phyloP scores from a whole-genome alignment of 2,113 vertebrate species.

The Cromileptes altivelis region DNA sequence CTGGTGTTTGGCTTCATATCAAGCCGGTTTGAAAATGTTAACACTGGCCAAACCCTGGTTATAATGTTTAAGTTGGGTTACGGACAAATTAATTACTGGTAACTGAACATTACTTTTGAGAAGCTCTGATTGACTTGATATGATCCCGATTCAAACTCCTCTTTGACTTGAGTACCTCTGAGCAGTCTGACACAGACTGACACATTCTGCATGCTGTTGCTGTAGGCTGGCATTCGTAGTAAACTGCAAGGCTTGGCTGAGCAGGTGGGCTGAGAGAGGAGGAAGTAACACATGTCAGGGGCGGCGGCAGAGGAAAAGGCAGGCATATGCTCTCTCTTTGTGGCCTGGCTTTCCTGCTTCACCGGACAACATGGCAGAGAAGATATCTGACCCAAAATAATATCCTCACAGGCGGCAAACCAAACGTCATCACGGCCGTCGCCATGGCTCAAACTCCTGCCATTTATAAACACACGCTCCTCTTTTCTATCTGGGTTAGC shows the following conservation, averaged over 20 bases:
- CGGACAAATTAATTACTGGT: neutral
- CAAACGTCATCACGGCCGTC: conserved; percentile 14
- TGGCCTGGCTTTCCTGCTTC: conserved; percentile 67
- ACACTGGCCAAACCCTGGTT: too few relatives aligned
- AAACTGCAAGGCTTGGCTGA: conserved; percentile 38
- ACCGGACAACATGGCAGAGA: conserved; percentile 66
- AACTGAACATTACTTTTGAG: neutral
- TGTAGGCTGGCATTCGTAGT: neutral
- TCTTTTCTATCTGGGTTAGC: conserved; percentile 18
- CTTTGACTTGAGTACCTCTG: neutral
- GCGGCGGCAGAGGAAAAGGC: conserved; percentile 58
- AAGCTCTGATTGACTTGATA: neutral
- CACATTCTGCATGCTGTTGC: neutral
- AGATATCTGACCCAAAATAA: conserved; percentile 66
- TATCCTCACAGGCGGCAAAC: conserved; percentile 18
- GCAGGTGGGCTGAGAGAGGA: conserved; percentile 71
- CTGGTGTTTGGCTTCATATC: too few relatives aligned
- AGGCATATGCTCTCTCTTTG: conserved; percentile 78
- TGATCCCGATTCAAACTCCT: neutral
- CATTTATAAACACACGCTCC: conserved; percentile 4
- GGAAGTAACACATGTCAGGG: conserved; percentile 77
- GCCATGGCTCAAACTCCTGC: conserved; percentile 17
- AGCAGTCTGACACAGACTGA: conserved; percentile 13
- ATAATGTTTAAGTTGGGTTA: neutral
- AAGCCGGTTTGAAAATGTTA: too few relatives aligned